phyloP scores from a whole-genome alignment of 2,888 invertebrate species.

The Thecocarcelia acutangulata region DNA sequence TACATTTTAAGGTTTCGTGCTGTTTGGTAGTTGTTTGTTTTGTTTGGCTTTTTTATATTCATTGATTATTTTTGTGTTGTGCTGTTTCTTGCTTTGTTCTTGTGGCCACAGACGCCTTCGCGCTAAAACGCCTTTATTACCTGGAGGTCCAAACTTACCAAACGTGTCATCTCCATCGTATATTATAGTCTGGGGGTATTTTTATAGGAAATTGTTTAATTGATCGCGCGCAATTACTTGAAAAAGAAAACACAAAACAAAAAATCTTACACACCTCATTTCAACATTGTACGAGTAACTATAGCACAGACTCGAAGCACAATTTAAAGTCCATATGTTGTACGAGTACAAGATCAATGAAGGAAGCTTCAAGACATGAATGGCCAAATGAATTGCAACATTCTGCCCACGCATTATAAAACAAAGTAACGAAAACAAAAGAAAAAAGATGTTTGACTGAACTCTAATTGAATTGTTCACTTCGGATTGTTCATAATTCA shows the following conservation, averaged over 20 bases:
- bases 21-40: constrained; percentile 20
- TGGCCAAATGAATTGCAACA: neutral
- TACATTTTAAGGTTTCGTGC: constrained; percentile 49
- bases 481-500: too few relatives aligned
- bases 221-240: constrained; percentile 74
- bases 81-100: constrained; percentile 30
- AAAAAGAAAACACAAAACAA: constrained; percentile 32
- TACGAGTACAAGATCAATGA: constrained; percentile 28
- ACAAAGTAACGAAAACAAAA: too few relatives aligned
- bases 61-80: constrained; percentile 32
- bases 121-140: constrained; percentile 62
- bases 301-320: constrained; percentile 16
- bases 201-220: constrained; percentile 69
- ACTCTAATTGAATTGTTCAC: too few relatives aligned
- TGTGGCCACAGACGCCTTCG: constrained; percentile 66
- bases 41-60: constrained; percentile 24
- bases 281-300: constrained; percentile 30
- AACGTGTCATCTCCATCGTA: constrained; percentile 55
- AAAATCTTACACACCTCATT: constrained; percentile 43
- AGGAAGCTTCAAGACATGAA: constrained; percentile 7
- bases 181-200: constrained; percentile 25
- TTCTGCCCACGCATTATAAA: neutral
- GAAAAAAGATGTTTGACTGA: too few relatives aligned
- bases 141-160: constrained; percentile 58
- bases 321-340: constrained; percentile 28